These are phyloP conservation scores for Epirrita christyi DNA, from an alignment of 2,888 invertebrate genomes.

Conservation along the genomic window DNA sequence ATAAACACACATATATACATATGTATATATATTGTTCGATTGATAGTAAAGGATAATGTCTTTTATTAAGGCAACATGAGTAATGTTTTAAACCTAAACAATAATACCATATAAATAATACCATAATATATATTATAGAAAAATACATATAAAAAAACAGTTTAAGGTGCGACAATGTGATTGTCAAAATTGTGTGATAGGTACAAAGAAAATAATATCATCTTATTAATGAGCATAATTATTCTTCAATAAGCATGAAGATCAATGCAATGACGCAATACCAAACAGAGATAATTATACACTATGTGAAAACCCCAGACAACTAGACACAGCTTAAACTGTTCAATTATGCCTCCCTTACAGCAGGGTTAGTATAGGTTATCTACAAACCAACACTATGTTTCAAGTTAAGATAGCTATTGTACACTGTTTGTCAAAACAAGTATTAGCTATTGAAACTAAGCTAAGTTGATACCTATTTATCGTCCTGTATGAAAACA, in stretches of 20 bases:
- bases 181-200: neutral
- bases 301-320: neutral
- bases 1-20: no score
- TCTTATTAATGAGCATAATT: neutral
- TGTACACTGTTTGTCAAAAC: slow-evolving; percentile 8
- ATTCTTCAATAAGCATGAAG: neutral
- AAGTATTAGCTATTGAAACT: neutral
- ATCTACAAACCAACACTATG: slow-evolving; percentile 16
- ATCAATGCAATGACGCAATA: neutral
- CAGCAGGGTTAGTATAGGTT: slow-evolving; percentile 23
- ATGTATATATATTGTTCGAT: no score
- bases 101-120: no score
- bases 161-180: neutral
- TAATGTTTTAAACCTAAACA: no score
- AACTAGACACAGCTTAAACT: neutral
- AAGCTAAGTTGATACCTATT: no score
- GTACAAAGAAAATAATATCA: neutral
- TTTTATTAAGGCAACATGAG: no score
- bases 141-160: no score
- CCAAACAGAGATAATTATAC: neutral
- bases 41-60: no score
- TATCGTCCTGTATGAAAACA: no score
- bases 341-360: no score
- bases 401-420: neutral
- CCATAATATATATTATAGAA: no score